Evolutionary conservation across 2,888 invertebrate genomes (phyloP).

Genomic region (Rhaphigaster nebulosa): DNA sequence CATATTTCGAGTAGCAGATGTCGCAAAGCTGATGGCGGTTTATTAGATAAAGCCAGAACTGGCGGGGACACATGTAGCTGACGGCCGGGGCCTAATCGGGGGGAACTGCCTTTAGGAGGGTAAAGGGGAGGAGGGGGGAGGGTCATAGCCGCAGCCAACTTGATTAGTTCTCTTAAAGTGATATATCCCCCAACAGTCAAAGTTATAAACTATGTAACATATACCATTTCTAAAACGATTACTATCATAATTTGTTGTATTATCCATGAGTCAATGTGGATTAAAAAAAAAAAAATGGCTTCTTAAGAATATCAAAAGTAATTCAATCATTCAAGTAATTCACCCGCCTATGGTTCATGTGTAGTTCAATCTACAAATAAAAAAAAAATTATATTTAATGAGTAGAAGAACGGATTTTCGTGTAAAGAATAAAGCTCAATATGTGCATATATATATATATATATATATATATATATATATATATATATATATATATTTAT

Average conservation of each 20-base stretch:
- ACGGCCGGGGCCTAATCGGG: conserved; percentile 34
- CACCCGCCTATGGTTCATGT: too few species aligned
- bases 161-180: conserved; percentile 32
- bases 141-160: not conserved
- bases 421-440: too few species aligned
- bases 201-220: not conserved
- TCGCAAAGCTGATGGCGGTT: conserved; percentile 15
- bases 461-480: too few species aligned
- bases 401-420: too few species aligned
- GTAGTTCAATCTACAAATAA: too few species aligned
- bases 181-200: not conserved
- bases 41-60: conserved; percentile 45
- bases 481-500: too few species aligned
- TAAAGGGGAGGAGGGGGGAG: not conserved
- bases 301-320: too few species aligned
- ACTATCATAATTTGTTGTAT: not conserved
- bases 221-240: not conserved
- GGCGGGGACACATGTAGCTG: conserved; percentile 34
- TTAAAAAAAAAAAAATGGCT: too few species aligned
- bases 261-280: not conserved
- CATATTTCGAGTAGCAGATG: conserved; percentile 36
- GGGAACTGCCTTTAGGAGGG: not conserved
- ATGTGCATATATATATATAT: too few species aligned
- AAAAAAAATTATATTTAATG: too few species aligned
- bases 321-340: too few species aligned